Evolutionary conservation across 2,113 vertebrate species (phyloP).

Genomic region (Halichoeres trimaculatus): DNA sequence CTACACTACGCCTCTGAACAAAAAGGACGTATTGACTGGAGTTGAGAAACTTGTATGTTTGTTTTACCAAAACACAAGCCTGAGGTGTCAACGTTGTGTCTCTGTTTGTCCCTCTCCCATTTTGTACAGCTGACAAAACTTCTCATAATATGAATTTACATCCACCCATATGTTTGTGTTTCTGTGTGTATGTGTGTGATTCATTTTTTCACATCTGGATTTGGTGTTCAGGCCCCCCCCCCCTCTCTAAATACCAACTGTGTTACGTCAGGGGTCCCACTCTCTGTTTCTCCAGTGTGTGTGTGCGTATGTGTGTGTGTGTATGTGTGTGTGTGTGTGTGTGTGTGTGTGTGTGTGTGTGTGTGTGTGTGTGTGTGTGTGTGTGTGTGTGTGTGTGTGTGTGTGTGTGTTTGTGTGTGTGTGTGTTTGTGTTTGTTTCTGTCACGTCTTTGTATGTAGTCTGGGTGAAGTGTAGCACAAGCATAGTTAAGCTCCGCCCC

Average conservation of each 20-base stretch:
- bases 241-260: constrained; percentile 70
- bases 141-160: neutral
- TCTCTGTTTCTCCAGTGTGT: neutral
- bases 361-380: no score
- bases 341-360: no score
- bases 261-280: constrained; percentile 68
- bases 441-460: no score
- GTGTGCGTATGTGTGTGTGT: no score
- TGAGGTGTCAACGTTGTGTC: constrained; percentile 35
- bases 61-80: constrained; percentile 44
- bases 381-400: no score
- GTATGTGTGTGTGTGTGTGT: no score
- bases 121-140: no score
- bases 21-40: constrained; percentile 18
- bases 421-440: no score
- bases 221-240: constrained; percentile 43
- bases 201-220: constrained; percentile 70
- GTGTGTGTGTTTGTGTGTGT: no score
- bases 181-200: neutral
- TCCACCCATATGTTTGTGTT: neutral
- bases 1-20: neutral
- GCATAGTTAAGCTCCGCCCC: no score
- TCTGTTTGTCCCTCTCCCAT: neutral
- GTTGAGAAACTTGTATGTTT: constrained; percentile 10
- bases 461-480: no score